Conservation (phyloP, 1,140 invertebrate species). For the Helicoverpa armigera region DNA sequence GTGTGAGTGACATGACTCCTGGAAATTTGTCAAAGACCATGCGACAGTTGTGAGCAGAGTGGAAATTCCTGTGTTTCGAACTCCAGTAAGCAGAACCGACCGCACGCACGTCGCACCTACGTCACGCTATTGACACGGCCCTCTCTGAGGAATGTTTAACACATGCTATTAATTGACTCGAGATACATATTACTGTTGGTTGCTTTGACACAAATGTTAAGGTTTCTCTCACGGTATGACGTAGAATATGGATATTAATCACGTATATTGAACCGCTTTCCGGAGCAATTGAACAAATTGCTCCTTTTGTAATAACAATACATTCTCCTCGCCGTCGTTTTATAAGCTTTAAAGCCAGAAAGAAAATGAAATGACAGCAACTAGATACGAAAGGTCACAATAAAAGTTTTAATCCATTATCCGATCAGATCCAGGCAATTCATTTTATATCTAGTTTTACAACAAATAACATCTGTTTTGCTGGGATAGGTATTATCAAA, state of each 20-base stretch:
- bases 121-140: constrained; percentile 38
- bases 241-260: constrained; percentile 17
- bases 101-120: constrained; percentile 28
- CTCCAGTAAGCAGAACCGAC: constrained; percentile 17
- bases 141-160: constrained; percentile 34
- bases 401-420: constrained; percentile 20
- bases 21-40: constrained; percentile 48
- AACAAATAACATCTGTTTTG: neutral
- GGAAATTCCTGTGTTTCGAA: constrained; percentile 45
- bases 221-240: neutral
- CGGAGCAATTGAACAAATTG: neutral
- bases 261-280: neutral
- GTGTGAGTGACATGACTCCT: constrained; percentile 33
- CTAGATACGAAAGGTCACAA: neutral
- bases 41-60: constrained; percentile 22
- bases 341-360: neutral
- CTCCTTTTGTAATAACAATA: neutral
- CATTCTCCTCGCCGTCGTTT: neutral
- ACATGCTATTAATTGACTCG: constrained; percentile 38
- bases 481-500: neutral
- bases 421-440: neutral
- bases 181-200: constrained; percentile 9
- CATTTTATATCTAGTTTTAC: neutral
- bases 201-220: neutral
- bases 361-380: neutral